Evolutionary conservation across 2,888 invertebrate species (phyloP).

Genomic region (Tridacna crocea): DNA sequence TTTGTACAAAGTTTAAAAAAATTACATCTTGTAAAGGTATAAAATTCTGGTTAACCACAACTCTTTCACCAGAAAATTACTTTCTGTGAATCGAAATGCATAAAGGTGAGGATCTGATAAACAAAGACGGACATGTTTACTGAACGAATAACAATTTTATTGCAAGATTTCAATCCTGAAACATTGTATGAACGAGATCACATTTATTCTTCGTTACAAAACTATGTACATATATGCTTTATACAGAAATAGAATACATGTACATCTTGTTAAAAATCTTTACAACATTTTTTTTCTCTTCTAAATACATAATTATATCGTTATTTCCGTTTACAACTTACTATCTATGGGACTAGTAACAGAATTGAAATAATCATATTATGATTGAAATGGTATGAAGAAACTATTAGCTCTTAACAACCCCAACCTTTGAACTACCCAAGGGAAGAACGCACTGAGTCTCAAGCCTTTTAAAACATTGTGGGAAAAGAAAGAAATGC

Average conservation of each 20-base stretch:
- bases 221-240: neutral
- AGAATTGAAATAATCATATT: neutral
- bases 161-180: slow-evolving; percentile 49
- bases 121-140: neutral
- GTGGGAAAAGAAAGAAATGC: neutral
- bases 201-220: slow-evolving; percentile 26
- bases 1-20: neutral
- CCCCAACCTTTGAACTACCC: neutral
- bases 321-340: too few species aligned
- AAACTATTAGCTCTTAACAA: too few species aligned
- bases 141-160: slow-evolving; percentile 36
- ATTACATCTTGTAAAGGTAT: too few species aligned
- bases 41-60: too few species aligned
- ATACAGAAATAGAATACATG: neutral
- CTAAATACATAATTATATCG: neutral
- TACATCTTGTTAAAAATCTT: neutral
- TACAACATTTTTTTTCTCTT: slow-evolving; percentile 5
- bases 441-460: neutral
- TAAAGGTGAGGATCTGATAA: neutral
- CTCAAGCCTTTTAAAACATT: neutral
- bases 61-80: neutral
- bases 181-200: slow-evolving; percentile 42
- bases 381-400: too few species aligned
- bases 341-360: neutral
- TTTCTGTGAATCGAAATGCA: neutral